Base-by-base conservation (phyloP, 1,140 invertebrate species). In the Schmidtea mediterranea region DNA sequence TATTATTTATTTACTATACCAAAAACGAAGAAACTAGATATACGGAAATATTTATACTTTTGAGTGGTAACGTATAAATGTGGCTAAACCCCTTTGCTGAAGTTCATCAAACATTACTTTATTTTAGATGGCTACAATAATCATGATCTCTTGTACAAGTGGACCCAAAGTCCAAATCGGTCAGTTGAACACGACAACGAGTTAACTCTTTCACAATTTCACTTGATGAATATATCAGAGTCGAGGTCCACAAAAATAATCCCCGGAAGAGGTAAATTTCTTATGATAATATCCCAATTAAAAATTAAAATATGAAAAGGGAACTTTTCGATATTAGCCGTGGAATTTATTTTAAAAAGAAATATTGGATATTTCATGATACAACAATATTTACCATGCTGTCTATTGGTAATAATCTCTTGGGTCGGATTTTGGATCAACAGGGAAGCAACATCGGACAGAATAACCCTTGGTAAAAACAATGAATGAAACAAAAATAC, bases 181-280 rank as follows among this genome's bases (percentile, higher is more conserved):
- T 58, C 60, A 2, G 57, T 60, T 9, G 54, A 55, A 36, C 55
- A 58, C 19, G 50, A 54, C 1, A 43, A 55, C 16, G 63, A 59
- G 24, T 57, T 68, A 49, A 54, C 56, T 9, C 46, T 69, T 36
- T 68, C 66, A 9, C 67, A 69, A 52, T 69, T 67, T 55, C 65
- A 69, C 51, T 52, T 69, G 3, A 54, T 63, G 26, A 32, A 32
- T 6, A 32, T 32, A 32, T 32, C 10, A 6, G 26, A 32, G 10
- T 32, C 26, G 26, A 32, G 10, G 10, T 32, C 26, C 26, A 32
- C 26, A 10, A 32, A 32, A 32, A 32, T 32, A 6, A 32, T 32
- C 10, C 5, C 26, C 10, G 26, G 26, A 10, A 32, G 26, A 32
- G 26, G 26, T 32, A 10, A 32, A 32, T 32, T 32, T 32, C 5